phyloP scores from a whole-genome alignment of 2,888 invertebrate genomes.

The Nephrotoma flavescens region DNA sequence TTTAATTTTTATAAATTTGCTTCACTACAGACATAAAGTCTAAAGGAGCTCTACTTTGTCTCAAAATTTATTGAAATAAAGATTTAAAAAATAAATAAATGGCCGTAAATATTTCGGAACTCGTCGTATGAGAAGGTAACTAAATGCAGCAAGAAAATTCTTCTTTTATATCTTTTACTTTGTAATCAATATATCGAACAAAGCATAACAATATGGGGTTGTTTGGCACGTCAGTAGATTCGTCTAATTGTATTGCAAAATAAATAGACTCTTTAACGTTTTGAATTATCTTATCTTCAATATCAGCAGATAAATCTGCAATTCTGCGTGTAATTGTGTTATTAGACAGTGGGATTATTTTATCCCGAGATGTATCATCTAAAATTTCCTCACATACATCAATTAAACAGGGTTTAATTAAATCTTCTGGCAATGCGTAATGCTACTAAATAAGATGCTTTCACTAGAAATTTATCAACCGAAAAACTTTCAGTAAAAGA shows the following conservation, averaged over 20 bases:
- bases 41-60: no score
- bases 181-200: conserved; percentile 13
- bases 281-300: neutral
- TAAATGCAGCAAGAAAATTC: conserved; percentile 14
- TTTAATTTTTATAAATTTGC: no score
- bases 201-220: conserved; percentile 13
- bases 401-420: conserved; percentile 3
- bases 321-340: neutral
- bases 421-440: neutral
- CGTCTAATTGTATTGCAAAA: conserved; percentile 1
- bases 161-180: conserved; percentile 11
- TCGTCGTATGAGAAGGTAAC: conserved; percentile 12
- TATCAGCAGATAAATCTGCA: neutral
- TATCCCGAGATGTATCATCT: neutral
- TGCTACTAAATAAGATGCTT: neutral
- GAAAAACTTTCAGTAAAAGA: neutral
- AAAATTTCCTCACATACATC: conserved; percentile 4
- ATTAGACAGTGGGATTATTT: neutral
- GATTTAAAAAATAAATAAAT: no score
- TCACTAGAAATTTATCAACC: neutral
- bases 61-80: no score
- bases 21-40: no score
- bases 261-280: neutral
- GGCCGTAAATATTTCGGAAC: conserved; percentile 12
- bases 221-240: conserved; percentile 8